These are phyloP conservation scores for Formicarius rufipectus DNA, from an alignment of 2,113 vertebrate species.

Conservation along the genomic window DNA sequence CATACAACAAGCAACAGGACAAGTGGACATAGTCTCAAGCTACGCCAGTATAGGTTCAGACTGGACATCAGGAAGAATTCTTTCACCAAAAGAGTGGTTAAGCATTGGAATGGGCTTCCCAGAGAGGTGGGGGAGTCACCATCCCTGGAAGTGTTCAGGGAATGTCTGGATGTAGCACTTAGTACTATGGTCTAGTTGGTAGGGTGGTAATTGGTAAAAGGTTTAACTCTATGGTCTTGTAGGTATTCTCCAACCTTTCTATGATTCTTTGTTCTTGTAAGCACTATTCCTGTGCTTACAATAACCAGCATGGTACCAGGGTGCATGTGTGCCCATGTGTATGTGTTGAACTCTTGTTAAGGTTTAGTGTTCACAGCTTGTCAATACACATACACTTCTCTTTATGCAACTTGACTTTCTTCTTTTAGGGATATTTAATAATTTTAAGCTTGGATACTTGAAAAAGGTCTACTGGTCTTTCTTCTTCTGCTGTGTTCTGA, in stretches of 20 bases:
- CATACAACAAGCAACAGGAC: neutral
- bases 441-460: neutral
- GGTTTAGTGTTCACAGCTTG: neutral
- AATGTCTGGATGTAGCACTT: neutral
- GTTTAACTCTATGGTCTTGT: neutral
- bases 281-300: neutral
- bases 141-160: neutral
- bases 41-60: neutral
- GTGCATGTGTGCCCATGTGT: fast-evolving
- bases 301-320: neutral
- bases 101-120: neutral
- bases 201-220: neutral
- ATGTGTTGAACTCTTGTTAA: neutral
- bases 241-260: neutral
- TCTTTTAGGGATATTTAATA: neutral
- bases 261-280: neutral
- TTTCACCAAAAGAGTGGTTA: neutral
- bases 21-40: neutral
- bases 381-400: neutral
- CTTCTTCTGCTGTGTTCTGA: neutral
- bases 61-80: neutral
- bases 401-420: neutral
- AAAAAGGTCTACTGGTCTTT: too few species aligned
- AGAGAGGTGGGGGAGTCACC: neutral
- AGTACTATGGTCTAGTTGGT: too few species aligned